These are phyloP conservation scores for Pyrocoelia pectoralis DNA, from an alignment of 2,888 invertebrate genomes.

Conservation along the genomic window DNA sequence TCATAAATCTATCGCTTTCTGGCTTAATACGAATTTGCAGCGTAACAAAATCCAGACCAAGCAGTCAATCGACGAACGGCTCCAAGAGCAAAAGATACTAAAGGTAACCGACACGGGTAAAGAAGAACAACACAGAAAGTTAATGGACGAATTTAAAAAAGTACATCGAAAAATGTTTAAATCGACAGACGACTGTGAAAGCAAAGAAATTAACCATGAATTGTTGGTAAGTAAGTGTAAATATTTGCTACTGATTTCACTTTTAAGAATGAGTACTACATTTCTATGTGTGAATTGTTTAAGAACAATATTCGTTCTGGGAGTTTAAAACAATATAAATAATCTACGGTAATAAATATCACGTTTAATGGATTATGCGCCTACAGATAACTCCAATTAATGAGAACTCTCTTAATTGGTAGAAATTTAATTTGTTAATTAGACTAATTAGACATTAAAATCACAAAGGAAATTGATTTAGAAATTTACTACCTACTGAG, in stretches of 20 bases:
- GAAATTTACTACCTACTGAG: not conserved
- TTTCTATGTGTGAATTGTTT: slow-evolving; percentile 7
- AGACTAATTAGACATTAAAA: too few species aligned
- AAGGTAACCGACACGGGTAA: slow-evolving; percentile 67
- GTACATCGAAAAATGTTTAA: slow-evolving; percentile 89
- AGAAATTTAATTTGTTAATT: slow-evolving; percentile 4
- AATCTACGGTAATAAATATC: not conserved
- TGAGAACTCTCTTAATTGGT: slow-evolving; percentile 3
- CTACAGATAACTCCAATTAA: not conserved
- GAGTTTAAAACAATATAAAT: slow-evolving; percentile 9
- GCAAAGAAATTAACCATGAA: slow-evolving; percentile 24
- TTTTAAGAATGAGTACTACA: slow-evolving; percentile 12
- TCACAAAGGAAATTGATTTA: not conserved
- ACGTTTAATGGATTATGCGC: not conserved
- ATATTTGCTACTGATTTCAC: slow-evolving; percentile 20
- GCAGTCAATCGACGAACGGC: slow-evolving; percentile 56
- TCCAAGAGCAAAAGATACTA: slow-evolving; percentile 56
- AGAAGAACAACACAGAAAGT: slow-evolving; percentile 74
- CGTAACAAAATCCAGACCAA: slow-evolving; percentile 45
- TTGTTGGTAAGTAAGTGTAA: slow-evolving; percentile 18
- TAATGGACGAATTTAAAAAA: slow-evolving; percentile 91
- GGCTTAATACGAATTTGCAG: slow-evolving; percentile 14
- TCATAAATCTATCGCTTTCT: too few species aligned
- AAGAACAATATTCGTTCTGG: slow-evolving; percentile 4
- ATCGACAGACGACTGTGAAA: slow-evolving; percentile 41